A percentile compares a stretch with the other conserved stretches of the same genome.
Conservation (phyloP, 2,888 invertebrate species). For the Tetanocera ferruginea region DNA sequence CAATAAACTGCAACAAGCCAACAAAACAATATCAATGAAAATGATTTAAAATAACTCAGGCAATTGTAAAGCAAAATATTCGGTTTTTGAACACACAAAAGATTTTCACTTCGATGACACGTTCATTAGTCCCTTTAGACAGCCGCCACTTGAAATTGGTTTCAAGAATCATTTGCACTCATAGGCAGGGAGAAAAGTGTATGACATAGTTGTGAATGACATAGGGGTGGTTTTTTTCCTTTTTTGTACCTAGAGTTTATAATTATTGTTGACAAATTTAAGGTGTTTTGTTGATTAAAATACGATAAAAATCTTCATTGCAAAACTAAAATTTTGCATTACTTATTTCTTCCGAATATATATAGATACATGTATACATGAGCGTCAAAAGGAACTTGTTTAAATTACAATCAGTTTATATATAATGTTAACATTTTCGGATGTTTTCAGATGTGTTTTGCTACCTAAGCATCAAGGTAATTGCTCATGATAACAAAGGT, state of each 20-base stretch:
- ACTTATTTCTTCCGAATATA: not conserved
- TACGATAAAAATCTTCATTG: slow-evolving; percentile 11
- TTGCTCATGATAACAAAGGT: not conserved
- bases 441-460: not conserved
- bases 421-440: too few species aligned
- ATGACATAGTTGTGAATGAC: not conserved
- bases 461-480: slow-evolving; percentile 2
- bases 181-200: slow-evolving; percentile 4
- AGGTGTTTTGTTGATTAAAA: slow-evolving; percentile 41
- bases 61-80: slow-evolving; percentile 46
- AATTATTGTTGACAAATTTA: slow-evolving; percentile 46
- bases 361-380: too few species aligned
- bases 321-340: not conserved
- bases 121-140: slow-evolving; percentile 47
- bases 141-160: slow-evolving; percentile 40
- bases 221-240: slow-evolving; percentile 40
- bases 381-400: not conserved
- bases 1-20: slow-evolving; percentile 41
- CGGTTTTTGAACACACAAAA: slow-evolving; percentile 39
- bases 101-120: slow-evolving; percentile 51
- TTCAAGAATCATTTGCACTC: slow-evolving; percentile 41
- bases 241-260: slow-evolving; percentile 33
- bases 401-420: not conserved
- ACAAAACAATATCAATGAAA: slow-evolving; percentile 46
- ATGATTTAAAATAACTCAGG: slow-evolving; percentile 49